phyloP scores from a whole-genome alignment of 2,113 vertebrate species.

The Alexandromys fortis region DNA sequence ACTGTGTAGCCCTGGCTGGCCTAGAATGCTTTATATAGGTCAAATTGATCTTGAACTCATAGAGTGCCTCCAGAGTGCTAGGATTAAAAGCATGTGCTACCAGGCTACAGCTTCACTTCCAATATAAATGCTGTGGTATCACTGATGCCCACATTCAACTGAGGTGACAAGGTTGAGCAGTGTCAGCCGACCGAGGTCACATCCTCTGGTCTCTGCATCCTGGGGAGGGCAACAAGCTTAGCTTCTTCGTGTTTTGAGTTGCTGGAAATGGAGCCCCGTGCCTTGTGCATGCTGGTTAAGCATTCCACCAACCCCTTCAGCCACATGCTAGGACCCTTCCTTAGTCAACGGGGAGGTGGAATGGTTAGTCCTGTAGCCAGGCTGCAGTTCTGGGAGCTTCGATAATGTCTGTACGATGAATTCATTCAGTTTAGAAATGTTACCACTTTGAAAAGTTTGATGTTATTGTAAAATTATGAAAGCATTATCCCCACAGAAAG shows the following conservation, averaged over 20 bases:
- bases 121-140: background rate
- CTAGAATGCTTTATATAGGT: background rate
- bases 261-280: background rate
- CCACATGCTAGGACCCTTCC: background rate
- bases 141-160: accelerated
- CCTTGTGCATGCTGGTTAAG: too few relatives aligned
- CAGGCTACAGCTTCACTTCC: background rate
- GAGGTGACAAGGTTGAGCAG: background rate
- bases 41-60: background rate
- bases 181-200: background rate
- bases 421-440: background rate
- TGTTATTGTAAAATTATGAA: background rate
- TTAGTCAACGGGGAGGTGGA: background rate
- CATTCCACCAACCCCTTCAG: too few relatives aligned
- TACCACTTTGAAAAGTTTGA: background rate
- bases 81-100: background rate
- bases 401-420: background rate
- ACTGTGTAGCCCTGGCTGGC: background rate
- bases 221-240: too few relatives aligned
- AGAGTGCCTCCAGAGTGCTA: background rate
- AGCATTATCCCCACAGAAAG: background rate
- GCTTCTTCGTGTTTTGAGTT: background rate
- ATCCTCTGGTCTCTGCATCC: background rate
- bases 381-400: background rate
- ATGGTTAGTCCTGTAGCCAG: accelerated